Conservation (phyloP, 2,797 vertebrate species). For the Otolemur crassicaudatus region DNA sequence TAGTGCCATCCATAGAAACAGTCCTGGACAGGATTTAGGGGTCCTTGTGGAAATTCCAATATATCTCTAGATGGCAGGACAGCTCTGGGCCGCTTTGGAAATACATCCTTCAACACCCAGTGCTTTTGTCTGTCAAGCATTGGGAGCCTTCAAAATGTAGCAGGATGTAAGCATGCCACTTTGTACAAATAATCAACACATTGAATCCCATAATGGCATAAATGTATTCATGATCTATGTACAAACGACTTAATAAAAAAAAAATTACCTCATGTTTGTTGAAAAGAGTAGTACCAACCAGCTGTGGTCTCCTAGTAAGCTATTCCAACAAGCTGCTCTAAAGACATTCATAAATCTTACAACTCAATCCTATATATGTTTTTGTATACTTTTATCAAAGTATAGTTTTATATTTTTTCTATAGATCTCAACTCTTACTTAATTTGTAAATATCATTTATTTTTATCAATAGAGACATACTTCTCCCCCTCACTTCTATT, state of each 20-base stretch:
- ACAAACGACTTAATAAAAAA: too few species aligned
- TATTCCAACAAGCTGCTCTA: not conserved
- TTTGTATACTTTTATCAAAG: slow-evolving; percentile 23
- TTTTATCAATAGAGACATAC: not conserved
- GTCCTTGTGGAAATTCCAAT: not conserved
- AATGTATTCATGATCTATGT: too few species aligned
- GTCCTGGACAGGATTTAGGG: not conserved
- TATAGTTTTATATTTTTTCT: not conserved
- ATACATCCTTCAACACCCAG: not conserved
- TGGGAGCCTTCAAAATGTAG: not conserved
- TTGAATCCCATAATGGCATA: too few species aligned
- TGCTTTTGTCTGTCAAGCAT: not conserved
- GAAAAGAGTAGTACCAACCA: not conserved
- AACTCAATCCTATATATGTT: not conserved
- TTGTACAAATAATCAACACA: too few species aligned
- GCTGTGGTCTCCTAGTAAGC: not conserved
- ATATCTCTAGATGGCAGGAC: not conserved
- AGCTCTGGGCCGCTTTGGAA: not conserved
- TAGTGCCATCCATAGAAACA: not conserved
- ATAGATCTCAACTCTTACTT: not conserved
- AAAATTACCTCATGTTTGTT: not conserved
- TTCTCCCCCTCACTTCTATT: not conserved
- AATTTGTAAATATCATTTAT: not conserved
- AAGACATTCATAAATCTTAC: not conserved
- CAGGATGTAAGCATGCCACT: too few species aligned